Evolutionary conservation across 2,888 invertebrate species (phyloP), one percentile per base, ranked within the genome.

Genomic region (Chrysomela aeneicollis): DNA sequence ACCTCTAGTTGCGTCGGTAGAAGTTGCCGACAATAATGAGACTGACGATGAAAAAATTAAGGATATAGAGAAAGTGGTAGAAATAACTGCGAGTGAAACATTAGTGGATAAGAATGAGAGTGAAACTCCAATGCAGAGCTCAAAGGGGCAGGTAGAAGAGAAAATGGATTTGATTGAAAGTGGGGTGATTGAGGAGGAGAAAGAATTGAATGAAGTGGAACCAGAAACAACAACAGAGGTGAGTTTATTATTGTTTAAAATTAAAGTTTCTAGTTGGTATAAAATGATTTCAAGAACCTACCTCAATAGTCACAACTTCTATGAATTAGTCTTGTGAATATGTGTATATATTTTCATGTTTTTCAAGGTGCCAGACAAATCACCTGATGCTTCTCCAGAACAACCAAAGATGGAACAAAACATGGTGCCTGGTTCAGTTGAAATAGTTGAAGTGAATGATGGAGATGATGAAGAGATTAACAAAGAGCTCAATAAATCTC

Each of bases 371-470:
- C 6, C 15, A 6, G 42, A 42, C 9, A 42, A 42, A 42, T 42
- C 42, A 1, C 15, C 15, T 15, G 49, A 51, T 21, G 19, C 30
- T 5, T 35, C 55, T 8, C 35, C 77, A 21, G 71, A 69, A n/a
- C 73, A 73, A 47, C 66, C 65, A 0, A 72, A 67, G 53, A n/a
- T 54, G 10, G 71, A 72, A 55, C 66, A 64, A 54, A 52, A 35
- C 49, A 12, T 47, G 17, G 54, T 69, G 17, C 73, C 76, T 2
- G 80, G 81, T 46, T 80, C 81, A 1, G 78, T 82, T 2, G 81
- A 83, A 72, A 84, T 83, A 63, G 79, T 82, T 2, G 83, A 82
- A 65, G 85, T 84, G 63, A 83, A 83, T 30, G 79, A 79, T 0
- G 80, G 79, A 46, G 85, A 85, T 59, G 82, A 81, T 42, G 78